phyloP scores from a whole-genome alignment of 2,113 vertebrate genomes.

The Heterocephalus glaber region DNA sequence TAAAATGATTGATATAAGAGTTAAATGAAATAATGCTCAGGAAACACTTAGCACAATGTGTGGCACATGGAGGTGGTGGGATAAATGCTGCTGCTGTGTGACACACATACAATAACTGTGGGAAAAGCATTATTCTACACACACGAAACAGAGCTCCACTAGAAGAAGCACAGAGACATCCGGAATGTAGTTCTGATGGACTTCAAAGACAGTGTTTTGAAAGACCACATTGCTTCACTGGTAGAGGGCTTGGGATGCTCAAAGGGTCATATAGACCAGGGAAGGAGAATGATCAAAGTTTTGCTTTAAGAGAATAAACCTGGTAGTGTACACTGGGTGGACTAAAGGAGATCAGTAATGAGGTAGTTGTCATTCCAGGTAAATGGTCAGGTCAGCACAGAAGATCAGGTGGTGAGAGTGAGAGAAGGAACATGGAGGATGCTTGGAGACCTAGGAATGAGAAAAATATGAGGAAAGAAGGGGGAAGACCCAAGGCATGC shows the following conservation, averaged over 20 bases:
- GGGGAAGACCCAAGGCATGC: background rate
- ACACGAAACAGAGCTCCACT: slow-evolving; percentile 2
- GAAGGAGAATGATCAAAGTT: background rate
- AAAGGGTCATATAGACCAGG: background rate
- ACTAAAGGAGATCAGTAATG: background rate
- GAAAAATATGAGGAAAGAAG: background rate
- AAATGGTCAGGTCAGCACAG: background rate
- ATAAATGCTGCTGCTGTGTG: background rate
- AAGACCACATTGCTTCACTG: background rate
- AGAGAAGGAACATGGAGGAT: background rate
- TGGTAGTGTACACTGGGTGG: background rate
- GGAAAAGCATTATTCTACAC: background rate
- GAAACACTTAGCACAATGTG: background rate
- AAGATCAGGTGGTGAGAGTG: background rate
- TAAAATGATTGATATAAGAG: background rate
- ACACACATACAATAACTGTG: background rate
- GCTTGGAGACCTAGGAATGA: background rate
- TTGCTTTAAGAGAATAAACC: background rate
- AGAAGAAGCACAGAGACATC: background rate
- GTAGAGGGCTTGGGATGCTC: background rate
- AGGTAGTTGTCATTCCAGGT: background rate
- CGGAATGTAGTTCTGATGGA: background rate
- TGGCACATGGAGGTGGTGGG: background rate
- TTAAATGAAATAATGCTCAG: slow-evolving; percentile 28
- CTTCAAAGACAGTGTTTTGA: background rate